Conservation (phyloP, 2,113 vertebrate species). For the Tupaia tana region DNA sequence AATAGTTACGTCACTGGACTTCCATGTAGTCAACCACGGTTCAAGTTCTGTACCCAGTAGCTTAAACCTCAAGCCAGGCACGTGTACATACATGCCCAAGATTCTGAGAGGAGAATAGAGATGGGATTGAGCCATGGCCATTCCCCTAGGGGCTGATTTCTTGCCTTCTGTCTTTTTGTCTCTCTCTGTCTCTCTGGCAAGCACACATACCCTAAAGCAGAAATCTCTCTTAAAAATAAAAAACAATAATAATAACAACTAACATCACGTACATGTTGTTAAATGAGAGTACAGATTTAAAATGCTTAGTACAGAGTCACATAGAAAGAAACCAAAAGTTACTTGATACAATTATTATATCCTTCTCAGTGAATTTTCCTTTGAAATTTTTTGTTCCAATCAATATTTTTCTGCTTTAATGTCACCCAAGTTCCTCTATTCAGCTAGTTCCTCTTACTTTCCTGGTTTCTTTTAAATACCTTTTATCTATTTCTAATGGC, state of each 20-base stretch:
- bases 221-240: neutral
- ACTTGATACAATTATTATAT: neutral
- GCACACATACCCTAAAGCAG: too few relatives aligned
- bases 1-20: too few relatives aligned
- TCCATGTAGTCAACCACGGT: too few relatives aligned
- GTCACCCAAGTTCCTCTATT: neutral
- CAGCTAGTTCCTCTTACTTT: neutral
- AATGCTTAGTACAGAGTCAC: neutral
- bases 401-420: neutral
- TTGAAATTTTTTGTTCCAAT: neutral
- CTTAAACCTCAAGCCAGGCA: too few relatives aligned
- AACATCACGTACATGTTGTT: neutral
- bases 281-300: constrained; percentile 25
- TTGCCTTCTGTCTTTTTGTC: too few relatives aligned
- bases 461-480: neutral
- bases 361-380: neutral
- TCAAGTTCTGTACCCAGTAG: too few relatives aligned
- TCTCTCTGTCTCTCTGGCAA: too few relatives aligned
- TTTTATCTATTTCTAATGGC: neutral
- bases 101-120: too few relatives aligned
- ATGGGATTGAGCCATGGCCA: too few relatives aligned
- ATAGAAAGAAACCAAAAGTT: neutral
- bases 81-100: too few relatives aligned
- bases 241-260: neutral
- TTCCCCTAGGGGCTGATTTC: too few relatives aligned